Evolutionary conservation across 2,888 invertebrate species (phyloP).

Genomic region (Tromatobia lineatoria): DNA sequence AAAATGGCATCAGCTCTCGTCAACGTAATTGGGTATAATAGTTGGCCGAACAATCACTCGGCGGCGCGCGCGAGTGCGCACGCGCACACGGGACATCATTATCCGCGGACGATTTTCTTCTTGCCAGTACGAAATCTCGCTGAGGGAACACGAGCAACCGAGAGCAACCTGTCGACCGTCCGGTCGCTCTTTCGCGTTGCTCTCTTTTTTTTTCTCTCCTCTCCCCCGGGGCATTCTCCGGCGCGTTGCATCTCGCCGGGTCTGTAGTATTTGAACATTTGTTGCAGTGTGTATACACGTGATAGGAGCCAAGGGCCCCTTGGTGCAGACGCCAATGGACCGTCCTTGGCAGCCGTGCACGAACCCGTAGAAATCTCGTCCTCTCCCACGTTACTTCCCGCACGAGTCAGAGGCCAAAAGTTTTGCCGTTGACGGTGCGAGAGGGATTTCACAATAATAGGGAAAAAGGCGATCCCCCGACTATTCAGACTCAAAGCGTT

Average conservation of each 20-base stretch:
- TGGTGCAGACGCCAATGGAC: slow-evolving; percentile 77
- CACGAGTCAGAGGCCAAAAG: slow-evolving; percentile 64
- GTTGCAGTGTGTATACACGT: slow-evolving; percentile 31
- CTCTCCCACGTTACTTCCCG: slow-evolving; percentile 55
- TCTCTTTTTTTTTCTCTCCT: slow-evolving; percentile 25
- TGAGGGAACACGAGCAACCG: slow-evolving; percentile 9
- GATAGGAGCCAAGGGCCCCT: slow-evolving; percentile 64
- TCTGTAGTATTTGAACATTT: slow-evolving; percentile 47
- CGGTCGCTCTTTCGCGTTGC: slow-evolving; percentile 34
- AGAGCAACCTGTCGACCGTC: slow-evolving; percentile 48
- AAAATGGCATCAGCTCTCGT: slow-evolving; percentile 44
- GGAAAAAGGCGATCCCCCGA: slow-evolving; percentile 73
- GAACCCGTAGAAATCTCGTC: slow-evolving; percentile 75
- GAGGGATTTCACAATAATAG: slow-evolving; percentile 81
- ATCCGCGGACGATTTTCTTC: slow-evolving; percentile 52
- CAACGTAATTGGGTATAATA: slow-evolving; percentile 58
- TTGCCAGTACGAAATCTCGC: slow-evolving; percentile 40
- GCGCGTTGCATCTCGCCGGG: slow-evolving; percentile 44
- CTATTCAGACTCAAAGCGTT: slow-evolving; percentile 79
- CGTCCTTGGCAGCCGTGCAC: slow-evolving; percentile 79
- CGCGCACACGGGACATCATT: slow-evolving; percentile 45
- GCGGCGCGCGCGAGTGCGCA: not conserved
- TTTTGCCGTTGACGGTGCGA: slow-evolving; percentile 53
- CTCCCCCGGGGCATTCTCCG: slow-evolving; percentile 48
- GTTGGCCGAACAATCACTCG: slow-evolving; percentile 52